Base-by-base conservation (phyloP, 2,113 vertebrate species). In the Nyctereutes procyonoides region DNA sequence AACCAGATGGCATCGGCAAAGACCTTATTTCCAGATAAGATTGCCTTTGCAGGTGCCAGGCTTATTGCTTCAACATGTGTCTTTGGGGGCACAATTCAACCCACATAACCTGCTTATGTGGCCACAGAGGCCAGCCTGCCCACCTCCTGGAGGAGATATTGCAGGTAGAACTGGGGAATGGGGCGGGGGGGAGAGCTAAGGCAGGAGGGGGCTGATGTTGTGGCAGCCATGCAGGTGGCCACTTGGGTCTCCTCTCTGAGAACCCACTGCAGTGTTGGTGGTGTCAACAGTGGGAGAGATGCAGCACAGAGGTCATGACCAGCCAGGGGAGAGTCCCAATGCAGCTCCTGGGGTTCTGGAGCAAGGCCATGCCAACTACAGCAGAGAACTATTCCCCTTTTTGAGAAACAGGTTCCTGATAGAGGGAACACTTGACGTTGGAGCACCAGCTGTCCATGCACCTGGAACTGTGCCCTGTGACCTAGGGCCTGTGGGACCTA, bases 201-300 rank as follows among this genome's bases (percentile, higher is more conserved):
- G 58, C 55, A 22, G n/a, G 53, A 63, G 32, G 32, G 22, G 48
- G 67, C 4, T 12, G 32, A 16, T 56, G 13, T 48, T n/a, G 16
- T 22, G 1, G 13, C 38, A 58, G 22, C 48, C 60, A 28, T 24
- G 13, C 32, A 24, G 35, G 77, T 9, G 28, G 51, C 24, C 20
- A 12, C 3, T 20, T 3, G 30, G 8, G 22, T 67, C 28, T 58
- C 56, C 38, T 35, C 73, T 13, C 7, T 17, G 48, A 51, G 77
- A 80, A 26, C 17, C n/a, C 8, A 1, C 10, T 6, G 1, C 58
- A 14, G 56, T 5, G 7, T 22, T 63, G 51, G 20, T 11, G 51
- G 26, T 5, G 20, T 32, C 22, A 15, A 0, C 2, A 0, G 22
- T 2, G 43, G 32, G 7, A 35, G 48, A 63, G 17, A 10, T 20